Evolutionary conservation across 2,797 vertebrate genomes (phyloP).

Genomic region (Sebastes taczanowskii): DNA sequence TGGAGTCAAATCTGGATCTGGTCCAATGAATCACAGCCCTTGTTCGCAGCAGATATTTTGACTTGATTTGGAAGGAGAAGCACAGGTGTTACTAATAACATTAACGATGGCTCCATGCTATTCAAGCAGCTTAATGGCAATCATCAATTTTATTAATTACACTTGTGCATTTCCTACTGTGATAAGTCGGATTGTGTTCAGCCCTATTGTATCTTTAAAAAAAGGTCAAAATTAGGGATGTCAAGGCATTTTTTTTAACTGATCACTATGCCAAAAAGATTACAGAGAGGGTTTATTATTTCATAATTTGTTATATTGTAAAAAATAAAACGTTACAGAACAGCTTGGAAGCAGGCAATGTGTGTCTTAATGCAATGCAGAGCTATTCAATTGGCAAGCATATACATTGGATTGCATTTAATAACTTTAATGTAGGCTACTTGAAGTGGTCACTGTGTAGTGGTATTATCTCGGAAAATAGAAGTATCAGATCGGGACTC

Average conservation of each 20-base stretch:
- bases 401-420: not conserved
- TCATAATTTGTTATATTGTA: not conserved
- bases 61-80: too few species aligned
- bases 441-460: not conserved
- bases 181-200: not conserved
- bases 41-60: too few species aligned
- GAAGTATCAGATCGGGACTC: not conserved
- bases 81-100: too few species aligned
- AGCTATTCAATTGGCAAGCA: not conserved
- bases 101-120: too few species aligned
- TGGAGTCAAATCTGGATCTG: too few species aligned
- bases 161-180: not conserved
- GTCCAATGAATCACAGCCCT: too few species aligned
- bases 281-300: not conserved
- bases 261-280: not conserved
- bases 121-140: too few species aligned
- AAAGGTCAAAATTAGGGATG: not conserved
- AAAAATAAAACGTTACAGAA: not conserved
- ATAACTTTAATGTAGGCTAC: not conserved
- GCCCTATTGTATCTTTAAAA: not conserved
- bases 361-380: not conserved
- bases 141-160: too few species aligned
- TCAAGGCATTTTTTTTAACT: too few species aligned
- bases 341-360: not conserved
- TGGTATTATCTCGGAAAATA: not conserved